Base-by-base conservation (phyloP, 2,888 invertebrate species). In the Latrodectus hesperus region DNA sequence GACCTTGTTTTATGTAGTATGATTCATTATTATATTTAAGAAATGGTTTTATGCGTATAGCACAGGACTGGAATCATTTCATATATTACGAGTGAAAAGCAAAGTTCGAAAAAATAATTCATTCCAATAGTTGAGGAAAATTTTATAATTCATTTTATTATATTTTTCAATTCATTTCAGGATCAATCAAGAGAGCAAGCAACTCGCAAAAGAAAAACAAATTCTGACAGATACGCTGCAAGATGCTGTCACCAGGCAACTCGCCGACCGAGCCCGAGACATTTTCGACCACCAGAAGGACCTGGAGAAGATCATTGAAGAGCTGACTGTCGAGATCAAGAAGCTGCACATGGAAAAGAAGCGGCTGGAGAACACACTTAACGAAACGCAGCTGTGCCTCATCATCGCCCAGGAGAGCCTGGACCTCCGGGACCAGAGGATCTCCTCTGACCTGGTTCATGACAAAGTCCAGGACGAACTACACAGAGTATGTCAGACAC, bases 251-350 rank as follows among this genome's bases (percentile, higher is more conserved):
- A 95, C 94, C 0, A 94, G 94, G 89, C 93, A 94, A 84, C 91
- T 96, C 22, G 94, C 94, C 79, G 94, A 94, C 89, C 94, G 96
- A 76, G 94, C 95, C 9, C 94, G 94, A 90, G 95, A 96, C 88
- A 93, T 96, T 80, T 94, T 94, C 90, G 94, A 95, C 90, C 96
- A 95, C 95, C 96, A 96, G 92, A 94, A 94, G 22, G 95, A 96
- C 91, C 93, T 96, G 38, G 96, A 96, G 91, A 76, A 78, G 49
- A 52, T 68, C 11, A 74, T 89, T 8, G 89, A 89, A 49, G 70
- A 84, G 12, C 70, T 89, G n/a, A 87, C 83, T 8, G 52, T 74
- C 17, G 86, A 89, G 17, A 79, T 60, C 10, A 75, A 75, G 16
- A 86, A 87, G 53, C 64, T 87, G 26, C 26, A 78, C 1, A n/a